These are phyloP conservation scores for Peromyscus californicus DNA, from an alignment of 2,113 vertebrate species.

Conservation along the genomic window DNA sequence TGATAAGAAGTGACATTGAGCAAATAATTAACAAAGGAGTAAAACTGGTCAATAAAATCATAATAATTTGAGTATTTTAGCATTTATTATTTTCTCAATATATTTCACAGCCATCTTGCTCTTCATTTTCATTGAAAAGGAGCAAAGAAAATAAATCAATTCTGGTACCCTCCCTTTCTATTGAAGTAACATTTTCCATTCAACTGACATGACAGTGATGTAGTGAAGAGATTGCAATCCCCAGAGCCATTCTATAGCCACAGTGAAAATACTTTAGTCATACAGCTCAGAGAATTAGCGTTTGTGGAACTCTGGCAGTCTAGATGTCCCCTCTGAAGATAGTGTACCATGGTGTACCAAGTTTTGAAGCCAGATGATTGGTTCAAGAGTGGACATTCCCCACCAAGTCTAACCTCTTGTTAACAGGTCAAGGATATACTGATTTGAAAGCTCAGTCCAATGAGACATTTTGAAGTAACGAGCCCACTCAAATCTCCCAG, in stretches of 20 bases:
- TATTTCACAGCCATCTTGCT: background rate
- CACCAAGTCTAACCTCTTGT: background rate
- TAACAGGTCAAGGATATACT: background rate
- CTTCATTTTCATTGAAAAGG: background rate
- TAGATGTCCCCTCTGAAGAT: background rate
- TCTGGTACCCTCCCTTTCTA: background rate
- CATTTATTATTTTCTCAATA: slow-evolving; percentile 18
- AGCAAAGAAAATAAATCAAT: background rate
- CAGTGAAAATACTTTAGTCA: background rate
- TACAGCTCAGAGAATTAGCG: background rate
- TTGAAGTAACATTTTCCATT: background rate
- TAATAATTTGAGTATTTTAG: slow-evolving; percentile 4
- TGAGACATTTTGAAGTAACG: background rate
- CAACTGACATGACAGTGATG: background rate
- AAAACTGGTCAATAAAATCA: background rate
- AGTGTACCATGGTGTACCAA: background rate
- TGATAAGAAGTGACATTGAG: background rate
- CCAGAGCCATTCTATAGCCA: background rate
- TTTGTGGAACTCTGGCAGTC: background rate
- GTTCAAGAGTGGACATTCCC: background rate
- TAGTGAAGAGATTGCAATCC: background rate
- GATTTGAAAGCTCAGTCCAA: background rate
- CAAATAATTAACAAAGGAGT: background rate
- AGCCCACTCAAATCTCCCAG: background rate
- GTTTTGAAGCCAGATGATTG: background rate